Conservation (phyloP, 2,888 invertebrate genomes). For the Loripinus fragilis region DNA sequence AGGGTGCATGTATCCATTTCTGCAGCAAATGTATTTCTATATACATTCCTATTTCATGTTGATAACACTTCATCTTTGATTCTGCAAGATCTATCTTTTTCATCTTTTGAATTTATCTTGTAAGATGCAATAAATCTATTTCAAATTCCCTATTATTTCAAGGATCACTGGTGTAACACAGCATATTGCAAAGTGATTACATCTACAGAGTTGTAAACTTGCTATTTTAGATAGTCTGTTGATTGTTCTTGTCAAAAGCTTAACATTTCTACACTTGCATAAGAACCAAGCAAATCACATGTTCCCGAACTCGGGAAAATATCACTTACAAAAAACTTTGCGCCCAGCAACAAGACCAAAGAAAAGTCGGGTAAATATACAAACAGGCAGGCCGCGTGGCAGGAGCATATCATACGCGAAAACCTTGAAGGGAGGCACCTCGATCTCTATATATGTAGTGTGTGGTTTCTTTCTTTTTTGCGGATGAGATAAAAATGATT, state of each 20-base stretch:
- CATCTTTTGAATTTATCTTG: background rate
- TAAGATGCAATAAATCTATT: constrained; percentile 13
- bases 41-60: no score
- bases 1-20: no score
- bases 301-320: background rate
- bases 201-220: constrained; percentile 8
- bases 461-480: no score
- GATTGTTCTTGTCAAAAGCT: background rate
- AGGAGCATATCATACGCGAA: no score
- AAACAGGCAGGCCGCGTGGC: background rate
- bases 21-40: no score
- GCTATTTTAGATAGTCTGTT: background rate
- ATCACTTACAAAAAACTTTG: background rate
- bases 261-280: background rate
- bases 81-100: no score
- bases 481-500: no score
- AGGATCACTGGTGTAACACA: background rate
- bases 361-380: background rate
- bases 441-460: no score
- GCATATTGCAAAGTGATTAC: constrained; percentile 7
- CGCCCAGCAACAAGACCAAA: no score
- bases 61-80: no score
- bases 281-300: background rate
- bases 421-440: no score
- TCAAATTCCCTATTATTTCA: background rate